phyloP scores from a whole-genome alignment of 2,113 vertebrate species.

The Cygnus buccinator region DNA sequence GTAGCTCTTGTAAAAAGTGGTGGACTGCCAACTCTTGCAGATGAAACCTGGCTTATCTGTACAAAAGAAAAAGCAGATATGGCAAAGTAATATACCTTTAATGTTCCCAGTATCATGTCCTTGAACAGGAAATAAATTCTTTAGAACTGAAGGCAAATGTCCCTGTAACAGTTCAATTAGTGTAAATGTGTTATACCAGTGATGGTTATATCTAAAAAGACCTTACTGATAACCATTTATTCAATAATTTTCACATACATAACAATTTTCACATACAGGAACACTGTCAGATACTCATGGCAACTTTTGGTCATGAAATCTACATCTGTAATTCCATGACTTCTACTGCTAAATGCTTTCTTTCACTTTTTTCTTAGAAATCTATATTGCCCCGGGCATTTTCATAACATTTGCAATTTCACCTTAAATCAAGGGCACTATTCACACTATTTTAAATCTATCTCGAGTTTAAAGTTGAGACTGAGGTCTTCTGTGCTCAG shows the following conservation, averaged over 20 bases:
- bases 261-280: not conserved
- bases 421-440: not conserved
- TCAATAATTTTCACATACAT: not conserved
- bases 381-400: not conserved
- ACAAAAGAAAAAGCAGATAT: not conserved
- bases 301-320: not conserved
- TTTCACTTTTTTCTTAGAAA: not conserved
- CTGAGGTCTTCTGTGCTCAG: not conserved
- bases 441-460: not conserved
- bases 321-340: not conserved
- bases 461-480: not conserved
- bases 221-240: not conserved
- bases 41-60: not conserved
- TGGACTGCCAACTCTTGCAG: not conserved
- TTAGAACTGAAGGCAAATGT: not conserved
- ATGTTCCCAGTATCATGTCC: not conserved
- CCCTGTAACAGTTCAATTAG: not conserved
- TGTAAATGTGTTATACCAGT: not conserved
- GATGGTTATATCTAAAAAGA: not conserved
- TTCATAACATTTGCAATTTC: not conserved
- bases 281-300: not conserved
- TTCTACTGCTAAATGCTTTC: not conserved
- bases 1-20: not conserved
- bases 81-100: not conserved
- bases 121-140: not conserved